Base-by-base conservation (phyloP, 2,797 vertebrate species). In the Poecilia velifera region DNA sequence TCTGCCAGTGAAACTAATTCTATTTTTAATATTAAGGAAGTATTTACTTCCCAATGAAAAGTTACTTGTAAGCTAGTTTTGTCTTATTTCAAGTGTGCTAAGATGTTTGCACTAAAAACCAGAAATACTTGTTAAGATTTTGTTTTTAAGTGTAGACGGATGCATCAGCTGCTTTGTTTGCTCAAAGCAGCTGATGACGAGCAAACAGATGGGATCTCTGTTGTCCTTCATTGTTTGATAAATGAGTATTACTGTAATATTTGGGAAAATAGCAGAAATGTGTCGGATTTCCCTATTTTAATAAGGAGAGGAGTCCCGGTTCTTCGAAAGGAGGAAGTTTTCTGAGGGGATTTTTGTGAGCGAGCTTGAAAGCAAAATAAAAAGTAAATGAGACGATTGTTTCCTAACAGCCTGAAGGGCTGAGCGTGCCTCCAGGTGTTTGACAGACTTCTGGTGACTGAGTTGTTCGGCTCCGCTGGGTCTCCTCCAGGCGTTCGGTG, bases 401-500 rank as follows among this genome's bases (percentile, higher is more conserved):
- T 66, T 66, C 36, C 62, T 22, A 1, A 66, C 8, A 39, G 36
- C 64, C 36, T 41, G 36, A 4, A 66, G 34, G 39, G 39, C 39
- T 12, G 39, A 41, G 36, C 36, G 39, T 5, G 22, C 4, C 66
- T 43, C 18, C 22, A 25, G 36, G 36, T 68, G 66, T 68, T 45
- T 71, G 68, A 71, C 68, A 71, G 68, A 14, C 41, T 6, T 28
- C 45, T 28, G 41, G 25, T 71, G 68, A 71, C 41, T n/a, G 8
- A 28, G 68, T 71, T 71, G 25, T 70, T 78, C 90, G 83, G 28
- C 92, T 92, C 93, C 91, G 0, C 83, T 36, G 84, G 88, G 93
- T 93, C 93, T 94, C 89, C 89, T 79, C 74, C 36, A 31, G 81
- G 87, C 82, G 75, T 47, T 73, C 80, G 83, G 78, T 94, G 93